Base-by-base conservation (phyloP, 92 coral and sea anemone genomes). In the Anthopleura xanthogrammica region DNA sequence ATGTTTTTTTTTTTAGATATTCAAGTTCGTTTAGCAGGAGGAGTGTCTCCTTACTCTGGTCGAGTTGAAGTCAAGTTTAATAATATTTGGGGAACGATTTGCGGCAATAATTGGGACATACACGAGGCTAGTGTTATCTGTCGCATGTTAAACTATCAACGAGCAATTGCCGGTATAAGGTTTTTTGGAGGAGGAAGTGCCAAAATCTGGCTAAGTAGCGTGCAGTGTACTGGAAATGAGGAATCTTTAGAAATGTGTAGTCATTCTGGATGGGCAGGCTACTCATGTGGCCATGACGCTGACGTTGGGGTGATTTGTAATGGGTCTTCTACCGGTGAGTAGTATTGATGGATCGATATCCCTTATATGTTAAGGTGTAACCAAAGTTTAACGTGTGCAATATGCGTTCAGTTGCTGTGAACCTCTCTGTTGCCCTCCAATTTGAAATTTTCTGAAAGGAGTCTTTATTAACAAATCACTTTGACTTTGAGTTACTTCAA, bases 211-310 rank as follows among this genome's bases (percentile, higher is more conserved):
- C 39, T 76, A 29, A 19, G 20, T 14, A 42, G 16, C 20, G 79
- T 76, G 7, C 79, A n/a, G 2, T 76, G 79, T 23, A 5, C 56
- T 76, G 79, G 79, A 39, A 76, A 20, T 20, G 79, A 76, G 79
- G 43, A 14, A 6, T 42, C 79, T 2, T 22, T 76, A 12, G 54
- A 20, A 23, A 7, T 43, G 13, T 76, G 79, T 52, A 17, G 8
- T 50, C 29, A 76, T 20, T 43, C 22, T 12, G 56, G 60, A 3
- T 76, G 79, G 79, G 12, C 17, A 22, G 54, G 79, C 2, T 13
- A 76, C 16, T 2, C 58, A 2, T 76, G 79, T 52, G 23, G 36
- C 4, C 16, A 14, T 16, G 20, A 23, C 24, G 56, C 22, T n/a
- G 60, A 52, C 43, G 79, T 23, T 17, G 79, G 79, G 13, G 79